Percentiles rank a stretch among this genome's conserved stretches.
phyloP scores from a whole-genome alignment of 2,113 vertebrate species.

The Ammospiza nelsoni region DNA sequence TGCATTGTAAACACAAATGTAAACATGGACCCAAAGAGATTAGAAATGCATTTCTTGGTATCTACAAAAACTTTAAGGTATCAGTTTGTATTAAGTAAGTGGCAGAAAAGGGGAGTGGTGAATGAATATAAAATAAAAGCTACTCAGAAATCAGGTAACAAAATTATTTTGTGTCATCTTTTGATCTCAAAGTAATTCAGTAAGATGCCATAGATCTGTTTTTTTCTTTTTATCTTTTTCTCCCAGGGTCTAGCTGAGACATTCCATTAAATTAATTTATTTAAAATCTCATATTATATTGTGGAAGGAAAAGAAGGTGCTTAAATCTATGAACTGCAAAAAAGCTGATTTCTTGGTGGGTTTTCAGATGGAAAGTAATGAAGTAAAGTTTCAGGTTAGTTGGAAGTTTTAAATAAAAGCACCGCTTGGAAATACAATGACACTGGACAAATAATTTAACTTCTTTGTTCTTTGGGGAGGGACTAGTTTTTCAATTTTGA shows the following conservation, averaged over 20 bases:
- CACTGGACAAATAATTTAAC: neutral
- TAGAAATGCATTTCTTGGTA: neutral
- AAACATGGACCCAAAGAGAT: neutral
- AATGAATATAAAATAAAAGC: neutral
- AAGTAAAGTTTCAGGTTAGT: neutral
- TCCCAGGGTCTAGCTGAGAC: neutral
- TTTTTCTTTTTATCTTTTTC: neutral
- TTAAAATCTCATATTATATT: neutral
- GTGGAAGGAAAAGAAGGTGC: neutral
- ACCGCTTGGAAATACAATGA: neutral
- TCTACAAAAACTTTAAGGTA: neutral
- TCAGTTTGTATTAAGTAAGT: neutral
- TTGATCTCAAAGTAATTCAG: neutral
- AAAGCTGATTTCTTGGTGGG: neutral
- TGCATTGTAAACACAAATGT: neutral
- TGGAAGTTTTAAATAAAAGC: neutral
- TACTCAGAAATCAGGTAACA: neutral
- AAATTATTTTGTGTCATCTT: neutral
- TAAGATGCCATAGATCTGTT: neutral
- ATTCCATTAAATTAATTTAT: neutral
- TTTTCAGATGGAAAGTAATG: neutral
- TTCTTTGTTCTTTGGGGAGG: neutral
- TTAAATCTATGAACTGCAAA: neutral
- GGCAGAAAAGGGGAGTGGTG: neutral
- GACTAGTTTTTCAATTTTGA: neutral